These are phyloP conservation scores for Taphrorychus bicolor DNA, from an alignment of 2,888 invertebrate genomes.

Conservation along the genomic window DNA sequence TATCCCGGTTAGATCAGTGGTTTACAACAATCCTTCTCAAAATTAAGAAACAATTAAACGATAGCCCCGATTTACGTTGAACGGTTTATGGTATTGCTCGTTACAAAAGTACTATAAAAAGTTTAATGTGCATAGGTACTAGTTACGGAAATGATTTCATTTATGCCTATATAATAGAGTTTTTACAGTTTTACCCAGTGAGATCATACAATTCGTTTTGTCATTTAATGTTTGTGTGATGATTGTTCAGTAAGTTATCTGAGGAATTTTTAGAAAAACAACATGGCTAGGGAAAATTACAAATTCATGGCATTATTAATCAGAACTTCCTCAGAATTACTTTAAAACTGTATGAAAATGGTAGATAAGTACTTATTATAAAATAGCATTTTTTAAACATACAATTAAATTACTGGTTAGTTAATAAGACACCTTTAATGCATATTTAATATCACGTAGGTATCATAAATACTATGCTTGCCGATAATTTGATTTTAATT, in stretches of 20 bases:
- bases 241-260: not conserved
- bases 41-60: constrained; percentile 90
- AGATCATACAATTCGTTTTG: not conserved
- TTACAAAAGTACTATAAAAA: not conserved
- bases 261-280: not conserved
- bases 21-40: constrained; percentile 93
- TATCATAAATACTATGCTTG: not conserved
- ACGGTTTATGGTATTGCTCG: not conserved
- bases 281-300: not conserved
- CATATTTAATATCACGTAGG: not conserved
- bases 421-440: not conserved
- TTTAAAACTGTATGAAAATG: not conserved
- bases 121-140: not conserved
- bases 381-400: not conserved
- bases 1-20: constrained; percentile 97
- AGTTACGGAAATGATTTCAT: not conserved
- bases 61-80: constrained; percentile 80
- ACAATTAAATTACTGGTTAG: not conserved
- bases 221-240: not conserved
- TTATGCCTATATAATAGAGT: not conserved
- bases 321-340: not conserved
- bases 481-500: not conserved
- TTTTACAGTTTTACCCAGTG: constrained; percentile 5
- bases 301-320: not conserved
- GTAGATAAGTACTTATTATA: not conserved